Conservation (phyloP, 2,888 invertebrate genomes). For the Laothoe populi region DNA sequence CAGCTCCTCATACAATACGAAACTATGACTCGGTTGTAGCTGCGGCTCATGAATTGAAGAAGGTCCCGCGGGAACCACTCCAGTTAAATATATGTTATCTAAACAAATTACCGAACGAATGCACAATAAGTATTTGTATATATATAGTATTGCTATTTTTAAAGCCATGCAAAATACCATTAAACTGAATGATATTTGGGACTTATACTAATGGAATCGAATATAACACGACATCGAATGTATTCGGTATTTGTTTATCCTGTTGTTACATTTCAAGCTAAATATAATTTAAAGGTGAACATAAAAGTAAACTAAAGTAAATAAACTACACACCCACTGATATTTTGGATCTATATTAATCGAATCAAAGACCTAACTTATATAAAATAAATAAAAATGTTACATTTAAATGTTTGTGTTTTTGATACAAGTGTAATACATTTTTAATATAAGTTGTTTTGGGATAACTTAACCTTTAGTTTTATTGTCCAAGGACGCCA, state of each 20-base stretch:
- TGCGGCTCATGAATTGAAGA: slow-evolving; percentile 42
- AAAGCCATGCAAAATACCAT: slow-evolving; percentile 27
- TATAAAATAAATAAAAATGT: neutral
- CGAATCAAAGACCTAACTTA: neutral
- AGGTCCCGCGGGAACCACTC: slow-evolving; percentile 27
- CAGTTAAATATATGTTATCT: slow-evolving; percentile 29
- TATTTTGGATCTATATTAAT: too few relatives aligned
- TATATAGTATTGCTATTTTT: slow-evolving; percentile 10
- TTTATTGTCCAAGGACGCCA: neutral
- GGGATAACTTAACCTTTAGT: neutral
- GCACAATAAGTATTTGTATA: neutral
- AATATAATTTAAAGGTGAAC: too few relatives aligned
- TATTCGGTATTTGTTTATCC: too few relatives aligned
- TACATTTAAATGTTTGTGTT: neutral
- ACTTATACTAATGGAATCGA: too few relatives aligned
- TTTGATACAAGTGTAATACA: neutral
- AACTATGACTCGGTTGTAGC: slow-evolving; percentile 39
- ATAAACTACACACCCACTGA: too few relatives aligned
- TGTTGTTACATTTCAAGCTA: too few relatives aligned
- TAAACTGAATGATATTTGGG: too few relatives aligned
- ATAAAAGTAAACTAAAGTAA: too few relatives aligned
- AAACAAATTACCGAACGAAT: slow-evolving; percentile 27
- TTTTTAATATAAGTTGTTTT: neutral
- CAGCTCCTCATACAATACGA: slow-evolving; percentile 39
- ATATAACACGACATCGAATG: too few relatives aligned